Evolutionary conservation across 2,888 invertebrate species (phyloP).

Genomic region (Watsonalla cultraria): DNA sequence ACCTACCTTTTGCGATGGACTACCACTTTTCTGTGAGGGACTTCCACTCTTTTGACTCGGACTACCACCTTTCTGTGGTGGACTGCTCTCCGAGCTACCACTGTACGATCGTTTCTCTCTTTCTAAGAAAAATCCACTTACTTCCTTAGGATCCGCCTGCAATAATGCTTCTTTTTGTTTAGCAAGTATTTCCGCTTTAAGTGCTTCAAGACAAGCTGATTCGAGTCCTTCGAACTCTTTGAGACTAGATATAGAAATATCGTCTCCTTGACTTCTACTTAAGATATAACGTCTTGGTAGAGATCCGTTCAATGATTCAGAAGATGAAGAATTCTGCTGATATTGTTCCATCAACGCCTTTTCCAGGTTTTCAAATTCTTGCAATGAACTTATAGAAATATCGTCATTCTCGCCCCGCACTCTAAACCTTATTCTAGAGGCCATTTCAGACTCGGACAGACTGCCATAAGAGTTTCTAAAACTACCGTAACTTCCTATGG

Average conservation of each 20-base stretch:
- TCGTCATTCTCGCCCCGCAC: conserved; percentile 94
- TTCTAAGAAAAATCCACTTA: conserved; percentile 69
- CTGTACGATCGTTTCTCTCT: conserved; percentile 72
- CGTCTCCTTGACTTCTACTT: conserved; percentile 89
- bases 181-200: conserved; percentile 89
- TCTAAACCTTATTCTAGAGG: conserved; percentile 90
- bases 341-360: conserved; percentile 90
- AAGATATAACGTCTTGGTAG: conserved; percentile 84
- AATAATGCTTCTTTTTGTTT: conserved; percentile 91
- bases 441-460: conserved; percentile 93
- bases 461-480: conserved; percentile 94
- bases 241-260: conserved; percentile 90
- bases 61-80: conserved; percentile 73
- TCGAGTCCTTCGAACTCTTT: conserved; percentile 96
- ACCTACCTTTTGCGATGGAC: conserved; percentile 68
- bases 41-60: conserved; percentile 68
- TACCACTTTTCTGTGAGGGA: conserved; percentile 69
- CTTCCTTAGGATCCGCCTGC: conserved; percentile 76
- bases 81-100: conserved; percentile 80
- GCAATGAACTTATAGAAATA: conserved; percentile 93
- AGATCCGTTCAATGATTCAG: conserved; percentile 92
- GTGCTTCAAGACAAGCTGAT: conserved; percentile 90
- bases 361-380: conserved; percentile 96
- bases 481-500: conserved; percentile 88
- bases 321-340: conserved; percentile 85